Base-by-base conservation (phyloP, 2,797 vertebrate genomes). In the Eidolon dupreanum region DNA sequence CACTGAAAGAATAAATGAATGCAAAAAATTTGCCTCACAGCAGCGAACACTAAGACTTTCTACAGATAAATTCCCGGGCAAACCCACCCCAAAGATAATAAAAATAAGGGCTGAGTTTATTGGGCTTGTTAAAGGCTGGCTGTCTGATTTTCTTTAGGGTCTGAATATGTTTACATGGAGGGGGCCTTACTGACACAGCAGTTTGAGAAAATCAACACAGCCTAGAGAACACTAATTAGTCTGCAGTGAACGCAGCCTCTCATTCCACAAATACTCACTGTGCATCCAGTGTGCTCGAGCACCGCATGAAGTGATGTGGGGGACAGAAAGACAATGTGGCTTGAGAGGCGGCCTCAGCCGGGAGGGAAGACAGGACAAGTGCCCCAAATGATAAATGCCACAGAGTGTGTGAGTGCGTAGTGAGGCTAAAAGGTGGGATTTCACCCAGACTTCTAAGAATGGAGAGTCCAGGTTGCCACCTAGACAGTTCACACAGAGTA, bases 1-100 rank as follows among this genome's bases (percentile, higher is more conserved):
- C 97, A 87, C 97, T 16, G 74, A 94, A 92, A 96, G 93, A 93
- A 94, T 88, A 96, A 88, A 96, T 89, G 97, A 98, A 98, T 96
- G 97, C 33, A 66, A 95, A 97, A 95, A 95, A 97, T 94, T 84
- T 96, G 92, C 95, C 94, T 96, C 46, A 55, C 41, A 97, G 95
- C 93, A 51, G 92, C 12, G 2, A 90, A 78, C 28, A 7, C 68
- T 33, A 77, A 96, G 94, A 95, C 93, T 86, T 94, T 82, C 82
- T 92, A 63, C 93, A 96, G 94, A 98, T 93, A 92, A 88, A 96
- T 90, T 97, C 95, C 85, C 81, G 36, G 84, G 92, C 75, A 93
- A 96, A 87, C 71, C 82, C 63, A 87, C 83, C 92, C 96, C 88
- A 91, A 92, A 97, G 97, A 96, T 88, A 96, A 97, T 95, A 89